Evolutionary conservation across 2,113 vertebrate species (phyloP), one percentile per base, ranked within the genome.

Genomic region (Variabilichromis moorii): DNA sequence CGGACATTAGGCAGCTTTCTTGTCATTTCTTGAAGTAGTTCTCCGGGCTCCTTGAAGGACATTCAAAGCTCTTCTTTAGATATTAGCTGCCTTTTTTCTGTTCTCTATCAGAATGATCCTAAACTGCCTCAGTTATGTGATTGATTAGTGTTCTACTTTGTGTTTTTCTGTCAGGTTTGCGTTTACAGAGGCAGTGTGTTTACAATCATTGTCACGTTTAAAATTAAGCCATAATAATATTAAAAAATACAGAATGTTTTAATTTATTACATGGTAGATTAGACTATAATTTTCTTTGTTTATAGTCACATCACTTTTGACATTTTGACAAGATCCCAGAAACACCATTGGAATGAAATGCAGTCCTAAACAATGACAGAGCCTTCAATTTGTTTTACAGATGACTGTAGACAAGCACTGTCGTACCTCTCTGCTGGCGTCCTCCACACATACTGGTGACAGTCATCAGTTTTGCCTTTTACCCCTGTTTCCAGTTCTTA

Each of bases 291-390:
- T 24, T 71, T 71, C 13, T 71, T 0, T 6, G n/a, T 71, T 71
- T 16, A 16, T 71, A 16, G 13, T 71, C 0, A 0, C 12, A 71
- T 24, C n/a, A 71, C 10, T 66, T 35, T 0, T n/a, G 1, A 35
- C 59, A 24, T 42, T 71, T 71, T 71, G 37, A 71, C 8, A 9
- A 42, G 21, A 26, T 45, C 37, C 8, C 21, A 16, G 40, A 40
- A 45, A 45, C 12, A 26, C 37, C 37, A 73, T 0, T 71, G 13
- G n/a, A 35, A 14, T 42, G 19, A 42, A 40, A 24, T 42, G 66
- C 63, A 24, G n/a, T 9, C 1, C 12, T 14, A 14, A 14, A 24
- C 7, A 5, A 40, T 24, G 61, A 66, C 31, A 66, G 31, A 66
- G 6, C 10, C 31, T 66, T 66, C 1, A 7, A 35, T n/a, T 35